Percentiles rank a stretch among this genome's conserved stretches.
Conservation (phyloP, 2,888 invertebrate species). For the Anthrax anthrax region DNA sequence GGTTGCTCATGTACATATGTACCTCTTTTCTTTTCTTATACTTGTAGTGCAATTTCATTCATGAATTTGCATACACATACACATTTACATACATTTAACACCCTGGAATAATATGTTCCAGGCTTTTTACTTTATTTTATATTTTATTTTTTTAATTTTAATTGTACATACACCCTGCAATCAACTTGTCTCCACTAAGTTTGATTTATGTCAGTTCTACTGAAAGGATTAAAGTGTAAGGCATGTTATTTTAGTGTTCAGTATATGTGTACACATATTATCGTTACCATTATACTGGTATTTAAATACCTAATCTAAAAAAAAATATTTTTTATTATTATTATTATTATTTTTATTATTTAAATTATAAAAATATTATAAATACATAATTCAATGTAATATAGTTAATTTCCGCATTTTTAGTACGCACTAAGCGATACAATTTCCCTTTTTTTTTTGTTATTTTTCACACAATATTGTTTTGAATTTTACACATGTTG, state of each 20-base stretch:
- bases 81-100: too few species aligned
- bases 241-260: slow-evolving; percentile 10
- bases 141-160: too few species aligned
- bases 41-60: too few species aligned
- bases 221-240: slow-evolving; percentile 15
- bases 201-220: slow-evolving; percentile 21
- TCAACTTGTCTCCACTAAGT: slow-evolving; percentile 21
- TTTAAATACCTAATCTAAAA: neutral
- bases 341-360: too few species aligned
- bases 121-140: too few species aligned
- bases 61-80: too few species aligned
- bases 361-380: too few species aligned
- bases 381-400: neutral
- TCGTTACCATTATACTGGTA: neutral
- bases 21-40: too few species aligned
- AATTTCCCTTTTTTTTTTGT: neutral
- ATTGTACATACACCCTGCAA: slow-evolving; percentile 18
- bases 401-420: neutral
- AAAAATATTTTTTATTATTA: too few species aligned
- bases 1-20: too few species aligned
- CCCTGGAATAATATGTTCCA: neutral
- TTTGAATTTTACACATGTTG: too few species aligned
- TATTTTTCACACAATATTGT: too few species aligned
- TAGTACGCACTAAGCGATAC: neutral
- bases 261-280: slow-evolving; percentile 1